These are phyloP conservation scores for Pocillopora meandrina DNA, from an alignment of 92 coral and sea anemone species.

Conservation along the genomic window DNA sequence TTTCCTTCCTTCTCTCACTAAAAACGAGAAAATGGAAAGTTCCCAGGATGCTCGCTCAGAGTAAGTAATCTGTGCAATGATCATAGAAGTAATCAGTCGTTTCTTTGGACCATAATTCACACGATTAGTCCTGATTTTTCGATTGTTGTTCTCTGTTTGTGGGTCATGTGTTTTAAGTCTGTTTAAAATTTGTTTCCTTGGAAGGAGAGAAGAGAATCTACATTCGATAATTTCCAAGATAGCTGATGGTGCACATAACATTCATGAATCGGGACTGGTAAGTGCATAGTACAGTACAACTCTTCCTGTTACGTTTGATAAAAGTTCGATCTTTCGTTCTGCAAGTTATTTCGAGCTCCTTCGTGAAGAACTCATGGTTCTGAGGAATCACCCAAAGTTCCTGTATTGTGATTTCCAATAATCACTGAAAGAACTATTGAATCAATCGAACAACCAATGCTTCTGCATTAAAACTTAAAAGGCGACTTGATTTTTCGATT, in stretches of 20 bases:
- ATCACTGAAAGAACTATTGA: no score
- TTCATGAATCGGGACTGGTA: conserved; percentile 47
- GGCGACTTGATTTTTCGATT: not conserved
- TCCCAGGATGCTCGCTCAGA: conserved; percentile 76
- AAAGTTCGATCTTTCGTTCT: no score
- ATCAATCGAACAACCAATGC: no score
- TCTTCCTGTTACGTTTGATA: not conserved
- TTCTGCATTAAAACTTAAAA: no score
- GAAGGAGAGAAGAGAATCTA: conserved; percentile 78
- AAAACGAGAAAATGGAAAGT: conserved; percentile 74
- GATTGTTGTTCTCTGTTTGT: not conserved
- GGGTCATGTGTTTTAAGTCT: not conserved
- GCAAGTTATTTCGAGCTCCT: no score
- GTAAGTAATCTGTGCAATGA: conserved; percentile 38
- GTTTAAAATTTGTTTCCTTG: not conserved
- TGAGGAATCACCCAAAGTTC: no score
- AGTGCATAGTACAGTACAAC: not conserved
- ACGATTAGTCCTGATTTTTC: not conserved
- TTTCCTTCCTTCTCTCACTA: conserved; percentile 26
- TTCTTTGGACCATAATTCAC: not conserved
- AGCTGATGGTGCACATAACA: conserved; percentile 55
- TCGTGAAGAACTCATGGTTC: no score
- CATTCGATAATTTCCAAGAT: conserved; percentile 89
- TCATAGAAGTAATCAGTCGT: not conserved
- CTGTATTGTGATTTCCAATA: no score